Evolutionary conservation across 2,888 invertebrate species (phyloP), one percentile per base, ranked within the genome.

Genomic region (Therioaphis trifolii): DNA sequence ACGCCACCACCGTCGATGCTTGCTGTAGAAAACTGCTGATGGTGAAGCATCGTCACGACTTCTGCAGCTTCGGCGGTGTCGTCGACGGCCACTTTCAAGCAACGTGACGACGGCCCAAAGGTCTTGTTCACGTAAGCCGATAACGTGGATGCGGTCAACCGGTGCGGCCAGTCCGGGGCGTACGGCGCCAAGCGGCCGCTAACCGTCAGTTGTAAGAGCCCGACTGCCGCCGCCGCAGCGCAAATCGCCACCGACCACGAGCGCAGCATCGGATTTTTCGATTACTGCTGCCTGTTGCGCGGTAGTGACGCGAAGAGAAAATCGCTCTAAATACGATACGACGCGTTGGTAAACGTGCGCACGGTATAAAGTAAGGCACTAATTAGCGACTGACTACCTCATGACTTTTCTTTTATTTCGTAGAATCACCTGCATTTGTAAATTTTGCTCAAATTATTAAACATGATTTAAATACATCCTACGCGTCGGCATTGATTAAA

Each of bases 41-140:
- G 27, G 66, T 52, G 21, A 1, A 82, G 49, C 72, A 49, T 74
- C 49, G 82, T 29, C 63, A 63, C 27, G 15, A 74, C 27, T 0
- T 35, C 52, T 21, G 49, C 49, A 15, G 82, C 35, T 14, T 35
- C 49, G 1, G 12, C 14, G 7, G 82, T 63, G 40, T 40, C 63
- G 49, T 82, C 82, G 24, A 35, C 7, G 1, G 21, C 24, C 14
- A 82, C 63, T 49, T 49, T 61, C 40, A 82, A 18, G 14, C 82
- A 82, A 29, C 49, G 72, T 11, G 52, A 63, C n/a, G 27, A 35
- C 12, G 63, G 72, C 7, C 82, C 82, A n/a, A 82, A 82, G 40
- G 82, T 82, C 24, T 82, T 72, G 40, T 63, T 40, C 35, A 66
- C 72, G 40, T 82, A 82, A 11, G 63, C 40, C 4, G 49, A 4